Evolutionary conservation across 2,113 vertebrate genomes (phyloP), one percentile per base, ranked within the genome.

Genomic region (Electrona antarctica): DNA sequence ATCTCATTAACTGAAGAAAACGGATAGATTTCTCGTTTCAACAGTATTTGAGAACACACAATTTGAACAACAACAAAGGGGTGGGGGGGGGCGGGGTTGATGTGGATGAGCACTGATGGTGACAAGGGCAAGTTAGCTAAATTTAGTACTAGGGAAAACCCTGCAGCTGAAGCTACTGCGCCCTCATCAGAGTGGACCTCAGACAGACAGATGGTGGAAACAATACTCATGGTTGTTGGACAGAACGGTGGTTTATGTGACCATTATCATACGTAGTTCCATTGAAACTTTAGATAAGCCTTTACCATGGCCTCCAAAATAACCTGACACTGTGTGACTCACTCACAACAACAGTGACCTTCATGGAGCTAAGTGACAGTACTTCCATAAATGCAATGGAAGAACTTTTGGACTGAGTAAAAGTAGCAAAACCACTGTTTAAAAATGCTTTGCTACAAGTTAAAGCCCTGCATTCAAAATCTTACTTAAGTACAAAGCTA

Each of bases 251-350:
- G 71, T 76, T 79, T 28, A 63, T 60, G 1, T 47, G 2, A 65
- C 28, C 3, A 3, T 80, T 52, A 66, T 78, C 71, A 58, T 41
- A 41, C 33, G 33, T 41, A 0, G 69, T 62, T 68, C 75, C 80
- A 79, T n/a, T 73, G 68, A 73, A 77, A 75, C 72, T 60, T 6
- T 41, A 75, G 81, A 87, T 85, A 85, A 81, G 51, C 46, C 47
- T 15, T 10, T 13, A 49, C 47, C 61, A 76, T 46, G 13, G 49
- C 67, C 54, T 51, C 4, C 51, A 61, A 29, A 60, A 68, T 8
- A 71, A 77, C 28, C 21, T 79, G 51, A 76, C 69, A 69, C 54
- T 28, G 21, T 0, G 7, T 82, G 76, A 84, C 63, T 84, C 77
- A 84, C 4, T 58, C 29, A 50, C 33, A 55, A 45, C 41, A 41